These are phyloP conservation scores for Zaprionus lachaisei DNA, from an alignment of 1,140 invertebrate genomes.

Conservation along the genomic window DNA sequence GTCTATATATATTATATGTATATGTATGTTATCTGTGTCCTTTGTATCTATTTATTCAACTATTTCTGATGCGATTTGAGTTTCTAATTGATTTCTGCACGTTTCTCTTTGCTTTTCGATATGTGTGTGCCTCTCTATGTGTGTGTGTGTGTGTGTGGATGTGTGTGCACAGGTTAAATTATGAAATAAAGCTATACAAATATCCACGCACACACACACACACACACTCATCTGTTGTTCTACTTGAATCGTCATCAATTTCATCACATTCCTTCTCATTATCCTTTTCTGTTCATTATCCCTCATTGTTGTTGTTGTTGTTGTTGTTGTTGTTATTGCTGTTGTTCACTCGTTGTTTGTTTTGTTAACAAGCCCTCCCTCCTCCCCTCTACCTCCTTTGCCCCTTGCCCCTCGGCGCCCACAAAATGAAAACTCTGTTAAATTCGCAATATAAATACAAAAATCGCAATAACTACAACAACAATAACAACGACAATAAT, in stretches of 20 bases:
- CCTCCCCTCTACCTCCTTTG: neutral
- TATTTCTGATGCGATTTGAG: slow-evolving; percentile 1
- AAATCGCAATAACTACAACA: neutral
- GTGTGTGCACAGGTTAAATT: slow-evolving; percentile 1
- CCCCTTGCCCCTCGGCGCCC: neutral
- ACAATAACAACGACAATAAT: neutral
- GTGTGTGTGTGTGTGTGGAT: slow-evolving; percentile 14
- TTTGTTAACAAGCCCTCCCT: slow-evolving; percentile 33
- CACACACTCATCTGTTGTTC: slow-evolving; percentile 14
- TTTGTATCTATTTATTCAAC: neutral
- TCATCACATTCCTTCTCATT: slow-evolving; percentile 48
- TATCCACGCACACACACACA: slow-evolving; percentile 11
- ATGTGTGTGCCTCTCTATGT: slow-evolving; percentile 24
- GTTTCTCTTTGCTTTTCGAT: slow-evolving; percentile 6
- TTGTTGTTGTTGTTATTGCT: slow-evolving; percentile 44
- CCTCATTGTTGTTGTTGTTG: slow-evolving; percentile 40
- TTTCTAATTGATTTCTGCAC: slow-evolving; percentile 11
- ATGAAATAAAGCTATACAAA: slow-evolving; percentile 35
- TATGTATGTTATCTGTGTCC: neutral
- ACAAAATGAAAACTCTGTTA: neutral
- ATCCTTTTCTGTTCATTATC: slow-evolving; percentile 49
- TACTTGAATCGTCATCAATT: slow-evolving; percentile 4
- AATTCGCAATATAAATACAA: slow-evolving; percentile 8
- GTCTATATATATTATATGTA: neutral
- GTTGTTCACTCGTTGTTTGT: slow-evolving; percentile 37